These are phyloP conservation scores for Heliothis virescens DNA, from an alignment of 1,140 invertebrate genomes.

Conservation along the genomic window DNA sequence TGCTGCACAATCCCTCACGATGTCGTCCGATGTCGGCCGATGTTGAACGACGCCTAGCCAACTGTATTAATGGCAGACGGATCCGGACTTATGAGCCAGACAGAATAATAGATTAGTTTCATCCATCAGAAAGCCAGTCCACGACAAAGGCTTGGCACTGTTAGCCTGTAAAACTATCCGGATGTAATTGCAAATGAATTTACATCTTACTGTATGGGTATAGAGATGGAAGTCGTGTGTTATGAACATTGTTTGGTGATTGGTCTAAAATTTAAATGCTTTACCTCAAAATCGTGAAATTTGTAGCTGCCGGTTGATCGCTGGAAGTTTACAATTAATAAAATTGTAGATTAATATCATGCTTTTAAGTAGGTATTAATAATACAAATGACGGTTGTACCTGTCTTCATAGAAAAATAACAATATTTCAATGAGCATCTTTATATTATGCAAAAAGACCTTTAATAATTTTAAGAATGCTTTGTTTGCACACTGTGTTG, in stretches of 20 bases:
- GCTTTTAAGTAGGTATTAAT: too few species aligned
- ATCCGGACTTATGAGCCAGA: slow-evolving; percentile 47
- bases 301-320: too few species aligned
- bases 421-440: too few species aligned
- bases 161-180: slow-evolving; percentile 32
- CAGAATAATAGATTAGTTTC: slow-evolving; percentile 49
- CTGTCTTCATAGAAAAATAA: too few species aligned
- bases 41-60: slow-evolving; percentile 24
- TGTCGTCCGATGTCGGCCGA: background rate
- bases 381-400: too few species aligned
- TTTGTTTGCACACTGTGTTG: too few species aligned
- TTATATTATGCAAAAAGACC: too few species aligned
- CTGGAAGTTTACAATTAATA: too few species aligned
- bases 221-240: background rate
- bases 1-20: background rate
- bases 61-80: slow-evolving; percentile 44
- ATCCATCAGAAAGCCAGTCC: slow-evolving; percentile 47
- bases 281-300: background rate
- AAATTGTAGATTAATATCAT: too few species aligned
- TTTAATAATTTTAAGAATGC: too few species aligned
- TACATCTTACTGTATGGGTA: slow-evolving; percentile 7
- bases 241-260: background rate
- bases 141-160: slow-evolving; percentile 40
- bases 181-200: background rate
- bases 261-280: slow-evolving; percentile 15